phyloP scores from a whole-genome alignment of 1,140 invertebrate species.

The Carcinoscorpius rotundicauda region DNA sequence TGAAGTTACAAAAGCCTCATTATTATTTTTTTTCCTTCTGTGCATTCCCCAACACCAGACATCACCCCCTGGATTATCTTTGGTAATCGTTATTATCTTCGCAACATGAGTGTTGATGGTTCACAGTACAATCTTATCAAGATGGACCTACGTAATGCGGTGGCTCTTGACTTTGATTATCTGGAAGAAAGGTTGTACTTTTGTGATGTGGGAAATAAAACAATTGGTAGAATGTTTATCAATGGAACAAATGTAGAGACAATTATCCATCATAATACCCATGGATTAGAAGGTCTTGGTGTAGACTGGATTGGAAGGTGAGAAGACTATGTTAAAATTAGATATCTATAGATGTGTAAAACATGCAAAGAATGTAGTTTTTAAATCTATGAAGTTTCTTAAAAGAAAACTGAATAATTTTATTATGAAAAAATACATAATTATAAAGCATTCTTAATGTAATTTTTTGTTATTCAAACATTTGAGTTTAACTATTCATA shows the following conservation, averaged over 20 bases:
- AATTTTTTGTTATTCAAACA: no score
- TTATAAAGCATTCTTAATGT: no score
- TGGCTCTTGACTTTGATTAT: conserved; percentile 87
- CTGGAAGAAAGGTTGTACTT: conserved; percentile 75
- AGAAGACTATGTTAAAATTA: conserved; percentile 5
- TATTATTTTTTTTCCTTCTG: no score
- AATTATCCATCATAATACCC: conserved; percentile 81
- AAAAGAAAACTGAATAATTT: no score
- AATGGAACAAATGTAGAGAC: conserved; percentile 49
- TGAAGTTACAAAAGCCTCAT: no score
- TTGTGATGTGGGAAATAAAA: conserved; percentile 87
- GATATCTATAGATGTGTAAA: conserved; percentile 1
- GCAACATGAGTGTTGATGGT: conserved; percentile 88
- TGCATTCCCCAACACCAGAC: conserved; percentile 24
- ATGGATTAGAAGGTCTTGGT: conserved; percentile 89
- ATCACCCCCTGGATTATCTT: conserved; percentile 86
- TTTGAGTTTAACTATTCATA: no score
- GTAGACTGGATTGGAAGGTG: conserved; percentile 82
- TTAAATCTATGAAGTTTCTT: no score
- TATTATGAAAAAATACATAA: no score
- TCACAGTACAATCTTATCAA: conserved; percentile 72
- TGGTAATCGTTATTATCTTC: conserved; percentile 94
- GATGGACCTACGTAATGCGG: conserved; percentile 91
- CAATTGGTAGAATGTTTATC: conserved; percentile 51
- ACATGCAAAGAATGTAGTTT: neutral